Base-by-base conservation (phyloP, 2,797 vertebrate species). In the Darevskia mixta region DNA sequence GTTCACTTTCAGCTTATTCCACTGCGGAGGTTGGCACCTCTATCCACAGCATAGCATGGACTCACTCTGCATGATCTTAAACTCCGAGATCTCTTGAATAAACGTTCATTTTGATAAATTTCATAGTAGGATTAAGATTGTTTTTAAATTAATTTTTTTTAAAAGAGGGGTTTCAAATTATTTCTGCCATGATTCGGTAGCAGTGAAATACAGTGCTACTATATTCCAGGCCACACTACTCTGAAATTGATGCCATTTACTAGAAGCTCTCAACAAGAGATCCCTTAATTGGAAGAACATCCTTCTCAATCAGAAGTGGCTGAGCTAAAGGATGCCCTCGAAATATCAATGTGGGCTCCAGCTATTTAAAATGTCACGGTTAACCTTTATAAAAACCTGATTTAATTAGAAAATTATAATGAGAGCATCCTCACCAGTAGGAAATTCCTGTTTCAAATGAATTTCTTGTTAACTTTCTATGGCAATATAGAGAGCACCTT, bases 381-480 rank as follows among this genome's bases (percentile, higher is more conserved):
- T 96, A 96, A 96, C 94, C 93, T 96, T 97, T 96, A 92, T 79
- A 92, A 95, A 96, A 90, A 88, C 45, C 87, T 96, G 94, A 96
- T 97, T 96, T 96, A 97, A 96, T 97, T 96, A 96, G 94, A 96
- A 95, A 96, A 95, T 94, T 96, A 91, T 94, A 94, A 96, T 94
- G 93, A 90, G 86, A 87, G 32, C 87, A 87, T 90, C 94, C 92
- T 95, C 94, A 91, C 64, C 81, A 88, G 83, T 88, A 93, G 90
- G 88, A 95, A 94, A 95, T 0, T 38, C 73, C 87, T 93, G 87
- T 89, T 91, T 94, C 92, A 96, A 91, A 91, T 93, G 90, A 94
- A 84, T 43, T 84, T 86, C 86, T 77, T 94, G 83, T 88, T 93
- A 93, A 91, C 75, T 92, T 91, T 90, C 89, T 38, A 32, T 92